Evolutionary conservation across 2,797 vertebrate genomes (phyloP).

Genomic region (Malacoctenus gilli): DNA sequence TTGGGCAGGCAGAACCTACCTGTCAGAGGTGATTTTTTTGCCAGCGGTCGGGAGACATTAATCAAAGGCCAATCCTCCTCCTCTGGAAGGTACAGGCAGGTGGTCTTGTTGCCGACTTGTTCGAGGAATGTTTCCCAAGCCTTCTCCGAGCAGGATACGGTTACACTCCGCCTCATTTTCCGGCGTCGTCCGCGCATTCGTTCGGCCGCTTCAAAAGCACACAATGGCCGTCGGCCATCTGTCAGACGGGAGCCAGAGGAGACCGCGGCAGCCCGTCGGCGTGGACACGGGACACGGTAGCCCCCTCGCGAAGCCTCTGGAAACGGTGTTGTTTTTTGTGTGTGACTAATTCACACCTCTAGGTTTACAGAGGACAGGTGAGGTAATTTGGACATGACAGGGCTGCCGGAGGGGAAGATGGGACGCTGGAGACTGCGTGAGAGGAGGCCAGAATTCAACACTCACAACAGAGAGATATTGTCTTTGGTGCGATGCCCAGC

Average conservation of each 20-base stretch:
- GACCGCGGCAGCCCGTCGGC: conserved; percentile 53
- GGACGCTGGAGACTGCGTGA: conserved; percentile 32
- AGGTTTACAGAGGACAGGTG: conserved; percentile 73
- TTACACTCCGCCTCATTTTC: conserved; percentile 41
- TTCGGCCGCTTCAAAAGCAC: conserved; percentile 43
- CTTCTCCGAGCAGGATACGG: conserved; percentile 21
- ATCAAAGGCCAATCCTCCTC: too few relatives aligned
- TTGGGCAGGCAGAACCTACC: too few relatives aligned
- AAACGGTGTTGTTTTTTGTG: conserved; percentile 32
- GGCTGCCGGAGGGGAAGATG: conserved; percentile 30
- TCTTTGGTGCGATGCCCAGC: conserved; percentile 18
- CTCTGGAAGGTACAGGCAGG: conserved; percentile 5
- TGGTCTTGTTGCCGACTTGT: conserved; percentile 6
- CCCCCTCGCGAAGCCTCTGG: conserved; percentile 25
- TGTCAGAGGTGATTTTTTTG: too few relatives aligned
- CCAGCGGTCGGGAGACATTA: too few relatives aligned
- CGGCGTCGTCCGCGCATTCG: conserved; percentile 33
- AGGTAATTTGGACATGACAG: conserved; percentile 71
- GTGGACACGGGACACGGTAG: conserved; percentile 54
- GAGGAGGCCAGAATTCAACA: conserved; percentile 37
- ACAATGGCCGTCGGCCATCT: conserved; percentile 57
- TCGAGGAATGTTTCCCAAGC: conserved; percentile 43
- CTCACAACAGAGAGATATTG: background rate
- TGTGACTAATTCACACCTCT: conserved; percentile 68
- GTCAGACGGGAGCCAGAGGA: conserved; percentile 28